Conservation (phyloP, 1,140 invertebrate species). For the Temnothorax longispinosus region DNA sequence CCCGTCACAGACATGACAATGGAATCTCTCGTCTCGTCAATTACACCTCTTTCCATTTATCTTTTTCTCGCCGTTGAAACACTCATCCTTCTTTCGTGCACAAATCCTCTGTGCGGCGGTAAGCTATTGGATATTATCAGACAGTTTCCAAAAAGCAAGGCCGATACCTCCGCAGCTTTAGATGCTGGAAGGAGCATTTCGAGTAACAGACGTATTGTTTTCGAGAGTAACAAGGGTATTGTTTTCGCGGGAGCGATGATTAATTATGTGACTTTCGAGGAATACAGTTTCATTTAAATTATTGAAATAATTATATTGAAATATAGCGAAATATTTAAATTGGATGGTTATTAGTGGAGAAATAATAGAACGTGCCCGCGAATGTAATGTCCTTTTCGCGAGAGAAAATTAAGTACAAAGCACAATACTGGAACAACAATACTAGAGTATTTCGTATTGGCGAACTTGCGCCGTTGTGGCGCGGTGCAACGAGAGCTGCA, state of each 20-base stretch:
- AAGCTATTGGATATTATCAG: slow-evolving; percentile 20
- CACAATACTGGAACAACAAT: slow-evolving; percentile 38
- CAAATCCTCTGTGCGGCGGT: not conserved
- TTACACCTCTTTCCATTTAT: slow-evolving; percentile 45
- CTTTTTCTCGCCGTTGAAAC: slow-evolving; percentile 17
- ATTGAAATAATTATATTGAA: slow-evolving; percentile 7
- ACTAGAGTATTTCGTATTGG: slow-evolving; percentile 13
- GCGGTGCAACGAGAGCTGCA: slow-evolving; percentile 14
- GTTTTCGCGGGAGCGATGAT: slow-evolving; percentile 2
- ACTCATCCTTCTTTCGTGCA: not conserved
- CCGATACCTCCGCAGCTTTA: not conserved
- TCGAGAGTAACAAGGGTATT: not conserved
- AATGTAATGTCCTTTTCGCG: slow-evolving; percentile 7
- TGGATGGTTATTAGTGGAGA: slow-evolving; percentile 17
- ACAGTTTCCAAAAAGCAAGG: not conserved
- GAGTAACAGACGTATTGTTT: not conserved
- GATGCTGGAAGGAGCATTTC: not conserved
- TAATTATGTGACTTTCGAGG: not conserved
- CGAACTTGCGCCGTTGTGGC: not conserved
- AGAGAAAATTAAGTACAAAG: slow-evolving; percentile 47
- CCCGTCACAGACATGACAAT: slow-evolving; percentile 67
- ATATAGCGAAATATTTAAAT: slow-evolving; percentile 27
- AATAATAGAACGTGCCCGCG: slow-evolving; percentile 4
- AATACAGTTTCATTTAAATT: not conserved
- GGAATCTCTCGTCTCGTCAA: slow-evolving; percentile 68